phyloP scores from a whole-genome alignment of 2,113 vertebrate species.

The Indicator indicator region DNA sequence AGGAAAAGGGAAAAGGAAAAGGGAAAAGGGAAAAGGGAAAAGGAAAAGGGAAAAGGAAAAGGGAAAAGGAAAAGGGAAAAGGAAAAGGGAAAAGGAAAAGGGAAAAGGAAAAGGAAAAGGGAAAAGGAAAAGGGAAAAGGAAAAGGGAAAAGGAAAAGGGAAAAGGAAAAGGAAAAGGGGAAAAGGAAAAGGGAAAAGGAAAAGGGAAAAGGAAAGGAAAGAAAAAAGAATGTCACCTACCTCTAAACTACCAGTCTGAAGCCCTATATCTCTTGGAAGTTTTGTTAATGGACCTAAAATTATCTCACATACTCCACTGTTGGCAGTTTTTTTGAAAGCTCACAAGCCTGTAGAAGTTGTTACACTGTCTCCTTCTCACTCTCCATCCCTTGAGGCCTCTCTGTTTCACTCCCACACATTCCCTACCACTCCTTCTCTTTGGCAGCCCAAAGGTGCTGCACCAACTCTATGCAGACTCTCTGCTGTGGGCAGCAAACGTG shows the following conservation, averaged over 20 bases:
- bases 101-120: too few relatives aligned
- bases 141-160: too few relatives aligned
- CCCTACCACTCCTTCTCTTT: not conserved
- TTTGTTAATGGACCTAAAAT: not conserved
- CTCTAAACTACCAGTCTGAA: not conserved
- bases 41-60: too few relatives aligned
- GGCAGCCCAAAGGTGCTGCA: slow-evolving; percentile 39
- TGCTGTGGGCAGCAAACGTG: slow-evolving; percentile 22
- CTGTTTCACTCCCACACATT: not conserved
- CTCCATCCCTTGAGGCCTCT: slow-evolving; percentile 26
- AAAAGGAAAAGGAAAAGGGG: too few relatives aligned
- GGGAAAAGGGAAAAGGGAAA: too few relatives aligned
- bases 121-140: too few relatives aligned
- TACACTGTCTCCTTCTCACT: slow-evolving; percentile 17
- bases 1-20: too few relatives aligned
- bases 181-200: too few relatives aligned
- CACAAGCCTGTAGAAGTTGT: slow-evolving; percentile 28
- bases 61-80: too few relatives aligned
- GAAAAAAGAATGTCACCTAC: not conserved
- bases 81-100: too few relatives aligned
- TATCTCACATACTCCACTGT: not conserved
- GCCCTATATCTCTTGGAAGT: not conserved
- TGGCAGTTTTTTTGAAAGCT: not conserved
- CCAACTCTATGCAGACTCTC: not conserved
- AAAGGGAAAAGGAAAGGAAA: too few relatives aligned